Conservation (phyloP, 2,113 vertebrate genomes). For the Diadophis punctatus region DNA sequence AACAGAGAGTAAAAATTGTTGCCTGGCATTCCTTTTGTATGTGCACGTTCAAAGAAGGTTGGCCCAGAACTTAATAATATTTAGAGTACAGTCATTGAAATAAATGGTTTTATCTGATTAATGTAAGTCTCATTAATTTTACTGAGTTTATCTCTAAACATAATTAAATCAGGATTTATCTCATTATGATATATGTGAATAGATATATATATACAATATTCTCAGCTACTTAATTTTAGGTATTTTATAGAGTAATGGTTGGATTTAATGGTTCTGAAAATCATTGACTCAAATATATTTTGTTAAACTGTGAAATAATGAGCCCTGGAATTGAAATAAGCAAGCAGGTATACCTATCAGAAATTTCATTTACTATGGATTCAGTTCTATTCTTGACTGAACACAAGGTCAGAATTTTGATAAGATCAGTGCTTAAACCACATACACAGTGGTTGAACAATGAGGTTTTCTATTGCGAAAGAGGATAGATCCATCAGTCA, state of each 20-base stretch:
- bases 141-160: background rate
- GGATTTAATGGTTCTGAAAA: background rate
- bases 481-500: background rate
- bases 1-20: background rate
- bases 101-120: background rate
- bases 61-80: background rate
- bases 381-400: constrained; percentile 9
- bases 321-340: background rate
- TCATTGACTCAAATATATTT: background rate
- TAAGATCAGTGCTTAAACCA: background rate
- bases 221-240: background rate
- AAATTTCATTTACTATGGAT: constrained; percentile 5
- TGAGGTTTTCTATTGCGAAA: background rate
- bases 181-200: background rate
- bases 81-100: background rate
- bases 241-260: background rate
- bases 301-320: background rate
- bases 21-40: background rate
- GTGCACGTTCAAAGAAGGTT: background rate
- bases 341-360: background rate
- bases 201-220: background rate
- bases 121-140: background rate
- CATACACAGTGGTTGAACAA: background rate
- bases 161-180: background rate
- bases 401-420: background rate